Percentiles rank a stretch among this genome's conserved stretches.
phyloP scores from a whole-genome alignment of 2,797 vertebrate genomes.

The Heterohyrax brucei region DNA sequence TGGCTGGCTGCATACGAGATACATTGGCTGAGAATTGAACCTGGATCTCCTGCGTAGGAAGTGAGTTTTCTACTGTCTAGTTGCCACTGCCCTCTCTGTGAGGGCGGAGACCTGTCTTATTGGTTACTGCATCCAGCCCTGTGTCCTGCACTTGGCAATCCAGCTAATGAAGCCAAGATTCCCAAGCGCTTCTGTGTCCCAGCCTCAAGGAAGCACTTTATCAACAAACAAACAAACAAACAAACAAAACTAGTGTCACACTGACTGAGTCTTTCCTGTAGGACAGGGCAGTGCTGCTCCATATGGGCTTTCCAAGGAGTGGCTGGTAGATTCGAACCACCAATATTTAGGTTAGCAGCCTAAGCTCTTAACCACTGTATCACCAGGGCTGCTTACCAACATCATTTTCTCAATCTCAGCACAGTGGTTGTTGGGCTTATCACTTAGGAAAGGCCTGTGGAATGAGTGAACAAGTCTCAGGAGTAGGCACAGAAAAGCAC shows the following conservation, averaged over 20 bases:
- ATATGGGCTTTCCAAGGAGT: no score
- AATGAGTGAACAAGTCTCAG: background rate
- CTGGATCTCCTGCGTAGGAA: background rate
- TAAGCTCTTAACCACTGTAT: no score
- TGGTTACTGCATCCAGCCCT: background rate
- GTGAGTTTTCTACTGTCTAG: background rate
- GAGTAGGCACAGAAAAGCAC: background rate
- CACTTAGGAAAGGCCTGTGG: background rate
- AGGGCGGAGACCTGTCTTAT: background rate
- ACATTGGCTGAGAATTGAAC: background rate
- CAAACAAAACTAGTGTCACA: no score
- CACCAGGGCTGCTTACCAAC: background rate
- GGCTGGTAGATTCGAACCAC: no score
- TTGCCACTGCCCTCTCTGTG: background rate
- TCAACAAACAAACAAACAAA: background rate
- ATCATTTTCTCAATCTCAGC: background rate
- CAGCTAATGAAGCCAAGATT: background rate
- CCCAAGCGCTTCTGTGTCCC: background rate
- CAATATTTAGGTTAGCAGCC: no score
- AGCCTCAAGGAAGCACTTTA: background rate
- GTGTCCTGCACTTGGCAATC: background rate
- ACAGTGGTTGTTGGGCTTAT: no score
- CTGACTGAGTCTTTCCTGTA: no score
- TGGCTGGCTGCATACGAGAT: background rate
- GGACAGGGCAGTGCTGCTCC: no score